These are phyloP conservation scores for Somateria mollissima DNA, from an alignment of 2,797 vertebrate genomes.

Conservation along the genomic window DNA sequence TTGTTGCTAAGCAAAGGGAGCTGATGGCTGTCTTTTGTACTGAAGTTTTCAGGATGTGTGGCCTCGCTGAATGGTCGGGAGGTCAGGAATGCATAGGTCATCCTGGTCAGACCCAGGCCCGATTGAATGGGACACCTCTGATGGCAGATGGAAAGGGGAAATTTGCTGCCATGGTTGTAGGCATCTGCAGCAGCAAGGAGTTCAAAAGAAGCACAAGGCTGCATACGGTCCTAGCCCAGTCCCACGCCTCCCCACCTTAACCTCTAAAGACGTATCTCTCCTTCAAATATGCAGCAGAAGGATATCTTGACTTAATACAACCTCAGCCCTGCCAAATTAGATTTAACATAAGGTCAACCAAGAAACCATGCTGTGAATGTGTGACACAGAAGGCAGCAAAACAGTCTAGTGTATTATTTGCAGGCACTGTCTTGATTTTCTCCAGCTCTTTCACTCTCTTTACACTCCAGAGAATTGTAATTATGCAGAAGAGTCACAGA, in stretches of 20 bases:
- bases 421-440: background rate
- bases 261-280: background rate
- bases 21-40: constrained; percentile 35
- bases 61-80: background rate
- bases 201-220: background rate
- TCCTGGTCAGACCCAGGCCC: background rate
- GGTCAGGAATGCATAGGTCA: constrained; percentile 56
- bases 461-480: background rate
- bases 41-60: constrained; percentile 30
- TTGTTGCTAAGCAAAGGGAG: constrained; percentile 19
- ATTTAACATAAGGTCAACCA: background rate
- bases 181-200: background rate
- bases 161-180: constrained; percentile 11
- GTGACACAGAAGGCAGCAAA: background rate
- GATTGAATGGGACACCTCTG: constrained; percentile 9
- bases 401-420: background rate
- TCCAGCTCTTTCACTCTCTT: background rate
- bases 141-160: constrained; percentile 39
- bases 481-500: background rate
- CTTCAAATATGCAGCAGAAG: background rate
- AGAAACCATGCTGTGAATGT: background rate
- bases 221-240: background rate
- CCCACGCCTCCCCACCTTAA: background rate
- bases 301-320: background rate
- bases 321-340: background rate